Percentiles rank a stretch among this genome's conserved stretches.
phyloP scores from a whole-genome alignment of 2,888 invertebrate species.

The Epirrhoe tristata region DNA sequence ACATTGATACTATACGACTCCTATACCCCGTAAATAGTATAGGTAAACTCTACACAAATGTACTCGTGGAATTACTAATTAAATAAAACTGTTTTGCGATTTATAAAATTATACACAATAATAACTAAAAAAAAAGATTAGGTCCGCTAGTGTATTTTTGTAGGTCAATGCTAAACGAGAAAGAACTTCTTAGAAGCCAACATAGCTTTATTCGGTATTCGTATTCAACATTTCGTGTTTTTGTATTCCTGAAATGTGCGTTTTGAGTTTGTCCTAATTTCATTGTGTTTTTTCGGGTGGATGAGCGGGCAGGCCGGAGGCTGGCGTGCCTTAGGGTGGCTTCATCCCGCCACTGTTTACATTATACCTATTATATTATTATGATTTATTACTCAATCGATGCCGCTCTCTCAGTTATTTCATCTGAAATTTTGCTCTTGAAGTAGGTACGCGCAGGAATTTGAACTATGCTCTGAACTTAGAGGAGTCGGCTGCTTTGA shows the following conservation, averaged over 20 bases:
- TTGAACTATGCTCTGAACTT: conserved; percentile 71
- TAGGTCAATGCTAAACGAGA: too few relatives aligned
- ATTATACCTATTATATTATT: conserved; percentile 79
- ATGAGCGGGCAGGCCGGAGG: conserved; percentile 45
- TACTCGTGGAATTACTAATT: too few relatives aligned
- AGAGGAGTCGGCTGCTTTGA: conserved; percentile 76
- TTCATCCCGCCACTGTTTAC: conserved; percentile 72
- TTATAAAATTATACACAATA: too few relatives aligned
- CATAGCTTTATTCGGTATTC: background rate
- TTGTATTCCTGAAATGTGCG: conserved; percentile 37
- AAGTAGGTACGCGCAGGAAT: conserved; percentile 69
- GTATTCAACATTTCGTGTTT: conserved; percentile 20
- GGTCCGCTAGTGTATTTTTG: too few relatives aligned
- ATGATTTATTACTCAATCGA: conserved; percentile 83
- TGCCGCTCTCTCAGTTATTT: conserved; percentile 69
- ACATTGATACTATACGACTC: too few relatives aligned
- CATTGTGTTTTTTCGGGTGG: conserved; percentile 57
- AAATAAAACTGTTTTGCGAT: too few relatives aligned
- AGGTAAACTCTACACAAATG: too few relatives aligned
- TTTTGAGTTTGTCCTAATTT: conserved; percentile 51
- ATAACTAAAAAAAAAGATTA: too few relatives aligned
- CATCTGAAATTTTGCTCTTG: conserved; percentile 65
- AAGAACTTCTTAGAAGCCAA: too few relatives aligned
- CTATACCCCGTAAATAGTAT: too few relatives aligned
- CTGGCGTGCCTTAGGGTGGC: conserved; percentile 46